Conservation (phyloP, 2,888 invertebrate species). For the Diloba caeruleocephala region DNA sequence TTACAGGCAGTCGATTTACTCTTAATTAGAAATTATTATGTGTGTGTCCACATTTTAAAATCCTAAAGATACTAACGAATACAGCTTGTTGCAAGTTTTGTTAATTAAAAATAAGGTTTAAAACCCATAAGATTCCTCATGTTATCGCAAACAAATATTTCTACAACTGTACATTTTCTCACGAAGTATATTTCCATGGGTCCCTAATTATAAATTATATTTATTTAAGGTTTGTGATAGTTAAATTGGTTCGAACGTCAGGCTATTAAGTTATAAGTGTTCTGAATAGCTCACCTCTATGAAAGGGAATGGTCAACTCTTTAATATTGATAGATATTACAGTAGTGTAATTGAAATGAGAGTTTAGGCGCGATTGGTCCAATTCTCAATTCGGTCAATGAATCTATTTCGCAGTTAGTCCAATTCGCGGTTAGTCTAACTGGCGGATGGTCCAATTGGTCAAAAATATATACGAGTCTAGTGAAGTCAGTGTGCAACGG, state of each 20-base stretch:
- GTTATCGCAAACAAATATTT: conserved; percentile 1
- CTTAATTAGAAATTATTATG: background rate
- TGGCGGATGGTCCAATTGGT: too few species aligned
- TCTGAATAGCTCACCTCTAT: conserved; percentile 25
- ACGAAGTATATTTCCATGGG: conserved; percentile 3
- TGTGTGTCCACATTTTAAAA: too few species aligned
- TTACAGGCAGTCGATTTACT: too few species aligned
- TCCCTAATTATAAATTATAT: conserved; percentile 2
- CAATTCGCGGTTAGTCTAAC: too few species aligned
- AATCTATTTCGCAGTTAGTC: too few species aligned
- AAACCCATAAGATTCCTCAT: background rate
- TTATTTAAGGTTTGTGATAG: conserved; percentile 21
- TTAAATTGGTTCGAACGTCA: conserved; percentile 19
- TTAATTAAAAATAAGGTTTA: background rate
- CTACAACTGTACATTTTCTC: conserved; percentile 8
- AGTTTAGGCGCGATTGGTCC: too few species aligned
- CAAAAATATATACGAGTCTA: too few species aligned
- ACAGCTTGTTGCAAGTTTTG: conserved; percentile 1
- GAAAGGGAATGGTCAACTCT: conserved; percentile 20
- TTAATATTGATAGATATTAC: conserved; percentile 46
- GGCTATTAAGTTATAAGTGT: conserved; percentile 11
- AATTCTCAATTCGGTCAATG: too few species aligned
- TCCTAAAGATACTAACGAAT: too few species aligned
- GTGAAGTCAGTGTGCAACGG: too few species aligned
- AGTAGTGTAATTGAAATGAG: conserved; percentile 1